Base-by-base conservation (phyloP, 2,797 vertebrate species). In the Tapera naevia region DNA sequence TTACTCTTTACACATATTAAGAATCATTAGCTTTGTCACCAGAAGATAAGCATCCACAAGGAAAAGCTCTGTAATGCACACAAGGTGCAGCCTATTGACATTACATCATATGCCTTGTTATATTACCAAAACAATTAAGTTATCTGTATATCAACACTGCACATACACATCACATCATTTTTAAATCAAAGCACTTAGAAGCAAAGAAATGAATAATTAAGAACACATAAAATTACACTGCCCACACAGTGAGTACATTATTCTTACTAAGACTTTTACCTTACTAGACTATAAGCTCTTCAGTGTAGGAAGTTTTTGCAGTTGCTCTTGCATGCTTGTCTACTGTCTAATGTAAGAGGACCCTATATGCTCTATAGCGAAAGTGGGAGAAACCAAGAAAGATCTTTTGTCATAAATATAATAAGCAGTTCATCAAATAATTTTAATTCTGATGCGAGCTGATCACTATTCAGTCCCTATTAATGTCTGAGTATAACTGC, bases 91-190 rank as follows among this genome's bases (percentile, higher is more conserved):
- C 89, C 88, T 86, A 81, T 58, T 95, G 91, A 73, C 64, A 88
- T 96, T 96, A 90, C 91, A 88, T 97, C 95, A 96, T 95, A 84
- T 90, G 92, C 83, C 74, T 96, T 96, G 91, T 93, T 94, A 94
- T 95, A 91, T 92, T 96, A 97, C 91, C 85, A 89, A 94, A 94
- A 94, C 85, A 95, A 93, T 93, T 97, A 95, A 92, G 85, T 95
- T 95, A 94, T 94, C 94, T 76, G 62, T 70, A 62, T 91, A 91
- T 90, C 90, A 94, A 83, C 73, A 81, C 70, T 57, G 48, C 73
- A 93, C 75, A 85, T 71, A 91, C 70, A 76, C 88, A 90, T 96
- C 88, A 73, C 60, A 95, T 93, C 48, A 88, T 90, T 92, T 94
- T 85, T n/a, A 80, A 97, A 93, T 81, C 88, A 89, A 86, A 88